Base-by-base conservation (phyloP, 2,888 invertebrate species). In the Flexamia atlantica region DNA sequence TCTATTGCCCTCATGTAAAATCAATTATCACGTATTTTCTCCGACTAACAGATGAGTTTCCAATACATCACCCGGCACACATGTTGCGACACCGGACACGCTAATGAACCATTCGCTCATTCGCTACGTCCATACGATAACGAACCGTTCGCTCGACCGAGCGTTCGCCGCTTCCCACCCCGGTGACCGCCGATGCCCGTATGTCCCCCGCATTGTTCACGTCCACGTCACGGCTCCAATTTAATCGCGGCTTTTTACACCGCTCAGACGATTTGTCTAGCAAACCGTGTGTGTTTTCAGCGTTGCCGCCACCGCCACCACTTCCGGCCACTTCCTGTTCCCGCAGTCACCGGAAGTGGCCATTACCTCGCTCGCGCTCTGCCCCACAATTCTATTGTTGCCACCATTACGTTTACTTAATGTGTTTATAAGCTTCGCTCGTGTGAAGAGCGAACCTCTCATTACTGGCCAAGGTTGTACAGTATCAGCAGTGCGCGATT, bases 251-350 rank as follows among this genome's bases (percentile, higher is more conserved):
- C 84, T 84, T 84, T 84, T 84, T 83, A 83, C 82, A 74, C 82
- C 30, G 82, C 40, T 81, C 84, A 32, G 60, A 60, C 84, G 82
- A 84, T 84, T 84, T 84, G 84, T 84, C 84, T 84, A 82, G 84
- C 76, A 84, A 84, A 84, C 84, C 79, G 84, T 80, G 83, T 83
- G 85, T 85, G 84, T 85, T 83, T 85, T 76, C 42, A 83, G 81
- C 60, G 85, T 64, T 74, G 28, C 68, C 87, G n/a, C n/a, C n/a
- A n/a, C n/a, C n/a, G n/a, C n/a, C n/a, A n/a, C n/a, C n/a, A n/a
- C n/a, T n/a, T n/a, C n/a, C 87, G 85, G 84, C 85, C 85, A 86
- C 84, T 86, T 86, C 85, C 86, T 86, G 86, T 86, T 85, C 84
- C 83, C 60, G 84, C 85, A 30, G 64, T 28, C 28, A 64, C 14